Base-by-base conservation (phyloP, 2,797 vertebrate genomes). In the Sternarchorhynchus goeldii region DNA sequence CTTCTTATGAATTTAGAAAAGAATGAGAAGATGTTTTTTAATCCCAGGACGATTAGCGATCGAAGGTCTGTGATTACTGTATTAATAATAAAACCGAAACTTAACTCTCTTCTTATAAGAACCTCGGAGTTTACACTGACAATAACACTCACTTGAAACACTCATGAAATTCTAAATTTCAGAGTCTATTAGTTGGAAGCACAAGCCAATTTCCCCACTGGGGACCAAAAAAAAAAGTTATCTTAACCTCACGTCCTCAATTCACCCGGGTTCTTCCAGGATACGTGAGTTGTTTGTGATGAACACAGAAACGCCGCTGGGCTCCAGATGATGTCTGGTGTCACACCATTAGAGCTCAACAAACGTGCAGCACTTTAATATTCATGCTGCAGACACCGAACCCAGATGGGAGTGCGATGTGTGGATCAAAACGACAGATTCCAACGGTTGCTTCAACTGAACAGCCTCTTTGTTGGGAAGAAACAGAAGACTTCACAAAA, bases 401-500 rank as follows among this genome's bases (percentile, higher is more conserved):
- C 67, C 36, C 77, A 80, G 84, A 78, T 77, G 72, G 66, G 66
- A 72, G 71, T 58, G 73, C 41, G 4, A 34, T 72, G 45, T 69
- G 74, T 63, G 64, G 74, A 58, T 81, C 60, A 72, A 70, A 64
- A 29, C 59, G 55, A 77, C 56, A 68, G 59, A 62, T 67, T 29
- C 21, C 76, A 69, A 77, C 34, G 77, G 64, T 31, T 69, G 65
- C 50, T 50, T 60, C 72, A 77, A 81, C 39, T 63, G 55, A 18
- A 34, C 65, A 31, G 34, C 50, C 34, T 74, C 76, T 73, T 73
- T 67, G 72, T 45, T 25, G 25, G 0, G 25, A 25, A 39, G 21
- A 55, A 66, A 32, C n/a, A 16, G 34, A 57, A 0, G 14, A 76
- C 39, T 80, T 73, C 34, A 67, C 59, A 84, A 73, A 84, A 58